These are phyloP conservation scores for Rhinopomastus cyanomelas DNA, from an alignment of 2,113 vertebrate genomes.

Conservation along the genomic window DNA sequence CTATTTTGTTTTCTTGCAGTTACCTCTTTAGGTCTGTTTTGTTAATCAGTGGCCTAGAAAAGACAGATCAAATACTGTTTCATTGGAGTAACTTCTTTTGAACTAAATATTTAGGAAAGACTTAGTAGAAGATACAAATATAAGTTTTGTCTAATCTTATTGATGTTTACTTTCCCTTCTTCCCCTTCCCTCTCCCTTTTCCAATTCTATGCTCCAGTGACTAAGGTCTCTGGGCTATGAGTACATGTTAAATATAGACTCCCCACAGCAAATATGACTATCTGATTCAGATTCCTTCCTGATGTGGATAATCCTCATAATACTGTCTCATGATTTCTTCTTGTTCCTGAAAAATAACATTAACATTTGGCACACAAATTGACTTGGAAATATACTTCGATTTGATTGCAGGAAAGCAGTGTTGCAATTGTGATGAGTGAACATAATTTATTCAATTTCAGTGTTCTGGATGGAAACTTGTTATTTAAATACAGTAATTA, in stretches of 20 bases:
- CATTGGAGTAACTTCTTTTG: neutral
- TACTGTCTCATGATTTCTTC: constrained; percentile 10
- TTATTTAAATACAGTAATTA: neutral
- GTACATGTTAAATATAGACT: constrained; percentile 37
- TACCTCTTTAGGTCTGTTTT: neutral
- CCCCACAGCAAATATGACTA: constrained; percentile 1
- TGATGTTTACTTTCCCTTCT: constrained; percentile 19
- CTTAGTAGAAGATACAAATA: neutral
- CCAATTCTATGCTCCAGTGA: neutral
- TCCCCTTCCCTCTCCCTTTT: neutral
- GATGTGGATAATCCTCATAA: constrained; percentile 14
- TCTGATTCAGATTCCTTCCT: constrained; percentile 24
- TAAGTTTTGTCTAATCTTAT: neutral
- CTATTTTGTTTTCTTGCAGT: neutral
- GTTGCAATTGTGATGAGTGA: neutral
- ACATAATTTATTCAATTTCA: neutral
- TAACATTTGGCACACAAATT: neutral
- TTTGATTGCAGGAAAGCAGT: neutral
- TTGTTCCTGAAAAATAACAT: neutral
- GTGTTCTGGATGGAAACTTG: neutral
- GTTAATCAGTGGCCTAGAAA: neutral
- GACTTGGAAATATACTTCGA: neutral
- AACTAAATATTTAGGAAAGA: neutral
- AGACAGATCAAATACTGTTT: neutral
- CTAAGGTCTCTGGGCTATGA: constrained; percentile 5